Percentiles rank a stretch among this genome's conserved stretches.
Evolutionary conservation across 2,888 invertebrate species (phyloP).

Genomic region (Lochmaea capreae): DNA sequence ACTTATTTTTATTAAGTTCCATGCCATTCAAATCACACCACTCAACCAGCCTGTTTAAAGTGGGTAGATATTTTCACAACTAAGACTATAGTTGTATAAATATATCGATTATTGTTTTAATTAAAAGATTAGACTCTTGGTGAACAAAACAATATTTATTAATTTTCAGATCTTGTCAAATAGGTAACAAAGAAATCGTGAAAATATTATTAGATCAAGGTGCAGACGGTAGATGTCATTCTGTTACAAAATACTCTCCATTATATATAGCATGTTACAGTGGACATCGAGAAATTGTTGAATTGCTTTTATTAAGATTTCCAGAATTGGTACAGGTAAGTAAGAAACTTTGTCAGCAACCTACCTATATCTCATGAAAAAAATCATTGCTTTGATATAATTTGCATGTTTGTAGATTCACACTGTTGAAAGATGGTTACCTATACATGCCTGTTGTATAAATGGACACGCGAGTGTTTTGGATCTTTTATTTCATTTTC

Average conservation of each 20-base stretch:
- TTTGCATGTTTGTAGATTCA: conserved; percentile 70
- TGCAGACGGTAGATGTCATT: conserved; percentile 90
- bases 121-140: no score
- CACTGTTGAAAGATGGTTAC: conserved; percentile 93
- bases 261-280: conserved; percentile 91
- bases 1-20: no score
- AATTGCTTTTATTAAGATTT: conserved; percentile 81
- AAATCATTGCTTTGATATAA: background rate
- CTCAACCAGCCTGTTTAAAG: no score
- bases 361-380: background rate
- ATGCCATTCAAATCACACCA: no score
- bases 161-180: conserved; percentile 81
- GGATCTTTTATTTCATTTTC: conserved; percentile 81
- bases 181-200: conserved; percentile 84
- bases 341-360: background rate
- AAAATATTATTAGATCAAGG: conserved; percentile 81
- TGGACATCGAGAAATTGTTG: conserved; percentile 83
- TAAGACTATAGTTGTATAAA: no score
- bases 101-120: no score
- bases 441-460: conserved; percentile 92
- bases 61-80: no score
- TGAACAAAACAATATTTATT: no score
- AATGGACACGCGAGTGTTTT: conserved; percentile 86
- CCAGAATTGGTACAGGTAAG: conserved; percentile 83
- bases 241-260: conserved; percentile 92